A percentile compares a stretch with the other conserved stretches of the same genome.
Evolutionary conservation across 2,888 invertebrate species (phyloP).

Genomic region (Esperia sulphurella): DNA sequence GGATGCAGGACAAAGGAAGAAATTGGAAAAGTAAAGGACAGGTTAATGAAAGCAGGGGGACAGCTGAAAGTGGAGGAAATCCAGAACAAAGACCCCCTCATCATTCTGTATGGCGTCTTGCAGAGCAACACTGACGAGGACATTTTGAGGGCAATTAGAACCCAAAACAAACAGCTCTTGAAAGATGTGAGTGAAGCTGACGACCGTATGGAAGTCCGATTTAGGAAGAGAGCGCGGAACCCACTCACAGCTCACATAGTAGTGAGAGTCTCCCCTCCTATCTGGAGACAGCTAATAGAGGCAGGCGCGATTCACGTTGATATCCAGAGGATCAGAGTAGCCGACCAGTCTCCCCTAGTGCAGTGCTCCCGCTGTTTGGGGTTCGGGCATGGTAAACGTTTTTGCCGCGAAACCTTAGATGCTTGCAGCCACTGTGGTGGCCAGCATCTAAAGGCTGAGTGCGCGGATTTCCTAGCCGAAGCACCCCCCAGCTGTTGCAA

Average conservation of each 20-base stretch:
- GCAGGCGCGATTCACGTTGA: neutral
- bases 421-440: conserved; percentile 9
- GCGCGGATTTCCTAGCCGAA: neutral
- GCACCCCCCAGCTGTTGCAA: neutral
- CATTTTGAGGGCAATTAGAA: neutral
- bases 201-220: neutral
- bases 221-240: neutral
- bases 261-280: neutral
- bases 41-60: neutral
- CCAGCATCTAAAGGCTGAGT: conserved; percentile 1
- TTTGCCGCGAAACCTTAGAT: neutral
- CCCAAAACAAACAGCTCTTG: neutral
- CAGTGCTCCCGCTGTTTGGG: conserved; percentile 6
- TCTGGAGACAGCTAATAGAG: neutral
- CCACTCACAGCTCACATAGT: neutral
- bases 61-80: neutral
- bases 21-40: neutral
- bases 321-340: neutral
- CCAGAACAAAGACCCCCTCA: neutral
- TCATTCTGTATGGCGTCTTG: neutral
- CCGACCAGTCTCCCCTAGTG: conserved; percentile 5
- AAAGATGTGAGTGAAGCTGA: neutral
- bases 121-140: neutral
- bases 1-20: neutral
- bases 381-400: conserved; percentile 3